Percentiles rank a stretch among this genome's conserved stretches.
These are phyloP conservation scores for Bovichtus diacanthus DNA, from an alignment of 2,797 vertebrate genomes.

Conservation along the genomic window DNA sequence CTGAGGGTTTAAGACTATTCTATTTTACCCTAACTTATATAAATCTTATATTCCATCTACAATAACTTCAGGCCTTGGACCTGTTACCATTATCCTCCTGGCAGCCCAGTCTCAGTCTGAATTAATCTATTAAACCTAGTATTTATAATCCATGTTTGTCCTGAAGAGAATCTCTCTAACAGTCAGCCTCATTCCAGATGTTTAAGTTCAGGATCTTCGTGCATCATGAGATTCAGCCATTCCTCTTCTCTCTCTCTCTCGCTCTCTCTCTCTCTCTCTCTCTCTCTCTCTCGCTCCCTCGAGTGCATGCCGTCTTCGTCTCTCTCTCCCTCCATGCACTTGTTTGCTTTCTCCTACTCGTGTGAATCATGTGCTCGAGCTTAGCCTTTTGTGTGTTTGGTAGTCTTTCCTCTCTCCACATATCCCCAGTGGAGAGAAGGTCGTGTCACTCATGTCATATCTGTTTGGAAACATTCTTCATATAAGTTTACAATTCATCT, in stretches of 20 bases:
- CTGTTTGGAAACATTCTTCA: background rate
- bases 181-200: conserved; percentile 2
- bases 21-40: background rate
- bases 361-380: background rate
- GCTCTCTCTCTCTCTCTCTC: too few relatives aligned
- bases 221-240: background rate
- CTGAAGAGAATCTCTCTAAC: too few relatives aligned
- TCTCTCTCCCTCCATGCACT: too few relatives aligned
- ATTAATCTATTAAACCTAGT: background rate
- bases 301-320: background rate
- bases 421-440: background rate
- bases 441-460: background rate
- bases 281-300: too few relatives aligned
- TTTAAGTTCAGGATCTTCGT: background rate
- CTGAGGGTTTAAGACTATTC: background rate
- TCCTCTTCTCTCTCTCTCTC: background rate
- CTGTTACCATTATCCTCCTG: background rate
- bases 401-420: background rate
- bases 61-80: background rate
- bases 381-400: background rate
- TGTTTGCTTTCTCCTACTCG: background rate
- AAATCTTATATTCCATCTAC: background rate
- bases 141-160: background rate
- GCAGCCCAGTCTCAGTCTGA: too few relatives aligned
- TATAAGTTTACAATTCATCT: background rate